Evolutionary conservation across 2,888 invertebrate species (phyloP), one percentile per base, ranked within the genome.

Genomic region (Aspidapion aeneum): DNA sequence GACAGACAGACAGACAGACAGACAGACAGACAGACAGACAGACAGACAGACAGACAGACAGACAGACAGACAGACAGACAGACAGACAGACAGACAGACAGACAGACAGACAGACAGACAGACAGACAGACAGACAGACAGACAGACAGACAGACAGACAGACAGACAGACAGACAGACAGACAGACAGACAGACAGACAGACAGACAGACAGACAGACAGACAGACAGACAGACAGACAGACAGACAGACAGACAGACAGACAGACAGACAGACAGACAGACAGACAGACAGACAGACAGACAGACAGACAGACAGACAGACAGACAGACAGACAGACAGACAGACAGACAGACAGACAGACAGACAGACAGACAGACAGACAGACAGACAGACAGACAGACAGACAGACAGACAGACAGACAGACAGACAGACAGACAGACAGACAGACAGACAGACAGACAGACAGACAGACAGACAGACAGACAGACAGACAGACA

Each of bases 261-360:
- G 56, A 56, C 56, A 56, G 56, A 56, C 60, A 54, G 60, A 60
- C 60, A 60, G 60, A 60, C 60, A 60, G 60, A 54, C 60, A 60
- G 60, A 60, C 60, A 60, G 60, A 54, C 60, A 60, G 60, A 60
- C 60, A 60, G 60, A 60, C 60, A 60, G 60, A 54, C 60, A 60
- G 60, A 54, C 60, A 60, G 60, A 60, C 60, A 60, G 60, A 20
- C 60, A 60, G 55, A 60, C 60, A 60, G 60, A 60, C 60, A 60
- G 60, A 20, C 60, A 60, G 60, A 60, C 60, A 60, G 60, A 60
- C 60, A 60, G 60, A 20, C 60, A 60, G 60, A 60, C 60, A 60
- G 60, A 60, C 60, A 60, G 60, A 20, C 60, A 60, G 60, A 60
- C 60, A 60, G 60, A 60, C 60, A 60, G 60, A 3, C 59, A 51